Evolutionary conservation across 2,797 vertebrate genomes (phyloP), one percentile per base, ranked within the genome.

Genomic region (Lacerta viridis): DNA sequence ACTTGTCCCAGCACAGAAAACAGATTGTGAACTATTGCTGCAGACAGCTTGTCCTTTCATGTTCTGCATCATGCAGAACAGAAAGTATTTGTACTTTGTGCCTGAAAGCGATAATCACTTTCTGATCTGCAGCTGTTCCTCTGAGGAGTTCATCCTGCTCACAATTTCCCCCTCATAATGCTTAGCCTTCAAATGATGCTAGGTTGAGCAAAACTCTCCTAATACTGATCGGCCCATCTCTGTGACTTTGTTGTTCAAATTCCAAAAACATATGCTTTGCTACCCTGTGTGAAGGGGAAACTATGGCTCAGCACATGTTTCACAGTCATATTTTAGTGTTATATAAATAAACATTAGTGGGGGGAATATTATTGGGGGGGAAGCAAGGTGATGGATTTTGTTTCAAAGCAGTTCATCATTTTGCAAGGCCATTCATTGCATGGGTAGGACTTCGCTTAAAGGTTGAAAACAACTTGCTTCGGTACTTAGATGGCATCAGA

Each of bases 381-480:
- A 87, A 88, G 71, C 80, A 88, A 88, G 39, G 68, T 1, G 41
- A 81, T 74, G 13, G 72, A 50, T 50, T 74, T 23, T 87, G 0
- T 86, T 50, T 85, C 50, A 66, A 82, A 72, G 13, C 83, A 86
- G 23, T 41, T 90, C 10, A 55, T 13, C 7, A 11, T 15, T 83
- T 88, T 88, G 82, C 25, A 55, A 59, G 79, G 68, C 1, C 39
- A 87, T 71, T 79, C 68, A 84, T 82, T 90, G 59, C 77, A 11
- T 90, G 71, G 11, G 25, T 66, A 13, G 3, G 82, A 86, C 80
- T 81, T 27, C 72, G 50, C 80, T 87, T 89, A 85, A 39, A 10
- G 68, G 68, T 87, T 25, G 72, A 83, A 46, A 86, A 33, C 74
- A 89, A 27, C 74, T 84, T 59, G 66, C 27, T 41, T 80, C 84